Conservation (phyloP, 2,888 invertebrate genomes). For the Digitonthophagus gazella region DNA sequence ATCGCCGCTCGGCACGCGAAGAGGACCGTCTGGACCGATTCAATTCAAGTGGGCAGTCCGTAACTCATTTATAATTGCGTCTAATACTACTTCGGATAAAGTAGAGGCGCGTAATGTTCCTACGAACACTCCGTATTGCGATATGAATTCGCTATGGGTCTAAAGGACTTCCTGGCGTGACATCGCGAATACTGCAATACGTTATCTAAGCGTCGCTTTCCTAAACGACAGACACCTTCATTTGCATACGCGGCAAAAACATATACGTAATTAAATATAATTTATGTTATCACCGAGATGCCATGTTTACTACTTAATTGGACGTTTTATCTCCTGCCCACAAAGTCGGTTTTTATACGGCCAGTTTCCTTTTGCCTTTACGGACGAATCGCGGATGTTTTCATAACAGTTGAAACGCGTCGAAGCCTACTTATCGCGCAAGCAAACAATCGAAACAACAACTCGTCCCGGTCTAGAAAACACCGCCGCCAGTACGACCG, state of each 20-base stretch:
- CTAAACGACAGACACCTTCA: neutral
- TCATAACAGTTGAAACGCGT: neutral
- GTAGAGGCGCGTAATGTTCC: no score
- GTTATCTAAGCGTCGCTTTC: neutral
- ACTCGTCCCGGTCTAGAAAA: neutral
- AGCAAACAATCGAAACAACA: neutral
- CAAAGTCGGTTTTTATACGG: no score
- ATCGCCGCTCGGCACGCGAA: conserved; percentile 2
- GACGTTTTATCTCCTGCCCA: no score
- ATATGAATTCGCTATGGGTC: no score
- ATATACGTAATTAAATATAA: neutral
- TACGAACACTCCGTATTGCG: neutral
- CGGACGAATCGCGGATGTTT: neutral
- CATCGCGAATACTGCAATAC: neutral
- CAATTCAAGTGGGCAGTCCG: conserved; percentile 24
- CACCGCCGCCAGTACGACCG: neutral
- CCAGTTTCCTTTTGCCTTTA: no score
- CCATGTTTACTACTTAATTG: no score
- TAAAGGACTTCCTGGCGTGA: no score
- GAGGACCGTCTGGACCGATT: conserved; percentile 22
- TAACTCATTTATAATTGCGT: conserved; percentile 29
- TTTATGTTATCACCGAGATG: neutral
- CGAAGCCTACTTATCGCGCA: neutral
- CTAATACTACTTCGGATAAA: conserved; percentile 27
- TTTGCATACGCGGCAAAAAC: neutral